Base-by-base conservation (phyloP, 2,797 vertebrate species). In the Rhabdomys pumilio region DNA sequence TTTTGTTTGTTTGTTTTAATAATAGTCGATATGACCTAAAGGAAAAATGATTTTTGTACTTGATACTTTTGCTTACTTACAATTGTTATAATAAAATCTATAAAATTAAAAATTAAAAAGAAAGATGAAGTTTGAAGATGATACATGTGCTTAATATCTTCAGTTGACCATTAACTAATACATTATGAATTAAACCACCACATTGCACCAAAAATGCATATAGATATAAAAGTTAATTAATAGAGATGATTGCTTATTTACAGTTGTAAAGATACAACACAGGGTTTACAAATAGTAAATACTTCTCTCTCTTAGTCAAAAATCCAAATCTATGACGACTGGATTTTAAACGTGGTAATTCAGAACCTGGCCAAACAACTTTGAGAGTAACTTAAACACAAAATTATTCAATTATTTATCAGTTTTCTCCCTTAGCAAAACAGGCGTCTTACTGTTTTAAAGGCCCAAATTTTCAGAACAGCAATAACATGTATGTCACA, bases 291-390 rank as follows among this genome's bases (percentile, higher is more conserved):
- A 22, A 61, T 61, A 75, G 4, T 59, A 47, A 15, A 9, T 17
- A 75, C 24, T 13, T 63, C 41, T 89, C 14, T 22, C 7, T 8
- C 12, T 89, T 11, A 47, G 13, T 63, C 8, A 50, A 61, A 75
- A 26, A 57, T 55, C 11, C 38, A 76, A 20, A 29, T 53, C 26
- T 31, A 59, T 7, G n/a, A 89, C 79, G 7, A 92, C 50, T 96
- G 77, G n/a, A 76, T 90, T 94, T 90, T 86, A 86, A 93, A 47
- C 61, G 44, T 80, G 34, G 19, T 76, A 88, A 84, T 84, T 97
- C 38, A 87, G 41, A 80, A 77, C n/a, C 79, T 80, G 65, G 1
- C 9, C 83, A 93, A 94, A 47, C 8, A 17, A 85, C 17, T 81
- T 93, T 76, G 8, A 73, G 5, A 96, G 0, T 87, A 93, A 90